Evolutionary conservation across 23 tunicate genomes (phyloP).

Genomic region (Trididemnum nubilum): DNA sequence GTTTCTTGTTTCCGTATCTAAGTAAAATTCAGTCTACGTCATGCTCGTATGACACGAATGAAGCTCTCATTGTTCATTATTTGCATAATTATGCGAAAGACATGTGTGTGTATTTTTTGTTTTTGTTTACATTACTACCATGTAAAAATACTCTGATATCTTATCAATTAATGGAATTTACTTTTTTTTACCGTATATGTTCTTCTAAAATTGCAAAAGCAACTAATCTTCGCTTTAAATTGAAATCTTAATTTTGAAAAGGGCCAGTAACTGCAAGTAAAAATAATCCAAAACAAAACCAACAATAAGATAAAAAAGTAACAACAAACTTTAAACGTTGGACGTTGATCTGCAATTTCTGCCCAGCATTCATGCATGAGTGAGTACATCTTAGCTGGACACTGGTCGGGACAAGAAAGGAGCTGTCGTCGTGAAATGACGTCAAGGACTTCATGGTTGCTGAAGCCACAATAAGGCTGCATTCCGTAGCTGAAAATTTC

Average conservation of each 20-base stretch:
- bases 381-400: constrained; percentile 82
- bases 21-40: too few relatives aligned
- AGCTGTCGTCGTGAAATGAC: constrained; percentile 68
- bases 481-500: constrained; percentile 87
- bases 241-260: not conserved
- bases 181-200: too few relatives aligned
- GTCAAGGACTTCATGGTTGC: constrained; percentile 90
- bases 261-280: too few relatives aligned
- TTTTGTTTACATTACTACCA: too few relatives aligned
- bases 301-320: too few relatives aligned
- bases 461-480: constrained; percentile 96
- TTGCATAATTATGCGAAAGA: too few relatives aligned
- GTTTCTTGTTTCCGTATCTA: too few relatives aligned
- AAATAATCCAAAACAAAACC: too few relatives aligned
- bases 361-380: constrained; percentile 91
- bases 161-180: not conserved
- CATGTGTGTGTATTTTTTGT: too few relatives aligned
- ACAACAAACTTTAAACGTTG: too few relatives aligned
- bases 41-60: too few relatives aligned
- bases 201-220: not conserved
- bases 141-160: not conserved
- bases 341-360: constrained; percentile 50
- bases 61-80: too few relatives aligned
- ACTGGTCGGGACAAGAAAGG: constrained; percentile 85
- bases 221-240: not conserved